Conservation (phyloP, 2,888 invertebrate genomes). For the Loripinus fragilis region DNA sequence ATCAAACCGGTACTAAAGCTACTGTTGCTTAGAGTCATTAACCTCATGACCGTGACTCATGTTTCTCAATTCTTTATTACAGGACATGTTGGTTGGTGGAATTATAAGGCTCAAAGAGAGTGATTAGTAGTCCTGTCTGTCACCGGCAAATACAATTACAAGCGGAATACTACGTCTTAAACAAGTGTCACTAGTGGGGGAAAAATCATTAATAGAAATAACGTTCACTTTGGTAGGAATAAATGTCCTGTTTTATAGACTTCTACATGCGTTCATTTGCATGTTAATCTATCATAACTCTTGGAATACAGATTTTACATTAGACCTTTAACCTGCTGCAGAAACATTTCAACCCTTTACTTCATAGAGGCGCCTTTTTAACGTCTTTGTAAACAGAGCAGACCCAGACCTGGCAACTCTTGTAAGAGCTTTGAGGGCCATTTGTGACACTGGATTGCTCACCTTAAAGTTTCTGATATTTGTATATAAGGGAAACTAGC, state of each 20-base stretch:
- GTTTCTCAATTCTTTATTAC: slow-evolving; percentile 3
- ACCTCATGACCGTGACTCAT: neutral
- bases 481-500: no score
- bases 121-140: slow-evolving; percentile 15
- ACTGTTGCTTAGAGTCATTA: neutral
- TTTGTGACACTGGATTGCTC: no score
- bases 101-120: neutral
- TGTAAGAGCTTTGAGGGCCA: no score
- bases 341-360: no score
- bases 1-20: no score
- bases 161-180: neutral
- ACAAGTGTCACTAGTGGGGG: neutral
- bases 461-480: no score
- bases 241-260: slow-evolving; percentile 1
- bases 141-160: neutral
- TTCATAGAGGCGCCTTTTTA: no score
- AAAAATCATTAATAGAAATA: slow-evolving; percentile 2
- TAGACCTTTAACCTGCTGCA: no score
- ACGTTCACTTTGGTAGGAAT: neutral
- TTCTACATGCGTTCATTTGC: neutral
- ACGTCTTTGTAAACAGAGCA: no score
- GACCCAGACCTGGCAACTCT: no score
- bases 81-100: neutral
- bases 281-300: neutral
- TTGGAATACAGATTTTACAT: no score